A percentile compares a stretch with the other conserved stretches of the same genome.
Evolutionary conservation across 2,113 vertebrate species (phyloP).

Genomic region (Melanotaenia duboulayi): DNA sequence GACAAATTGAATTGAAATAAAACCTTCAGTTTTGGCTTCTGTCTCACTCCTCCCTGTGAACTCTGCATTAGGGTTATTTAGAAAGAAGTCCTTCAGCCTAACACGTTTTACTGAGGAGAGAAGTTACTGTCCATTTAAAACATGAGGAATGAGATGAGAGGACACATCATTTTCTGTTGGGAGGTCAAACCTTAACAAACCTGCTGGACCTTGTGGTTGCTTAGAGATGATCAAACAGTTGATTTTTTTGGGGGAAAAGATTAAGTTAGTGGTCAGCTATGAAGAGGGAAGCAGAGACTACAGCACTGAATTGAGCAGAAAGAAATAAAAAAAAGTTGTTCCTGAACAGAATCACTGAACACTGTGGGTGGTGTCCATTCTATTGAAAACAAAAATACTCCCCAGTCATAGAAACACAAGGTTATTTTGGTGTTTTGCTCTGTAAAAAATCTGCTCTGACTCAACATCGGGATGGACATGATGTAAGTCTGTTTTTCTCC

Average conservation of each 20-base stretch:
- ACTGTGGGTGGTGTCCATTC: background rate
- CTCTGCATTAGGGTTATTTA: too few species aligned
- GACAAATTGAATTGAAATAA: too few species aligned
- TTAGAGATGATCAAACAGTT: background rate
- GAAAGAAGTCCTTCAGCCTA: too few species aligned
- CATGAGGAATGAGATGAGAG: too few species aligned
- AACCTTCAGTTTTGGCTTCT: too few species aligned
- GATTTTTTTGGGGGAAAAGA: background rate
- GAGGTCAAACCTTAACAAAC: background rate
- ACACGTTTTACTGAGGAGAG: too few species aligned
- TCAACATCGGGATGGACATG: background rate
- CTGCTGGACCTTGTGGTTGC: constrained; percentile 1
- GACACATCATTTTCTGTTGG: background rate
- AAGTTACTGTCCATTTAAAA: too few species aligned
- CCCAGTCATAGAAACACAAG: background rate
- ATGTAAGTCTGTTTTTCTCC: background rate
- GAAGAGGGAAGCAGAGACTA: background rate
- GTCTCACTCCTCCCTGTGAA: too few species aligned
- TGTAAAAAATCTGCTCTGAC: background rate
- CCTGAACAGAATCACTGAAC: background rate
- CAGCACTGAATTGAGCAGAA: background rate
- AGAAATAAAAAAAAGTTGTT: background rate
- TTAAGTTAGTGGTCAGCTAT: background rate
- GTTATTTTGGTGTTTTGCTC: background rate
- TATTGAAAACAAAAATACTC: background rate